Percentiles rank a stretch among this genome's conserved stretches.
Conservation (phyloP, 2,113 vertebrate species). For the Pelmatolapia mariae region DNA sequence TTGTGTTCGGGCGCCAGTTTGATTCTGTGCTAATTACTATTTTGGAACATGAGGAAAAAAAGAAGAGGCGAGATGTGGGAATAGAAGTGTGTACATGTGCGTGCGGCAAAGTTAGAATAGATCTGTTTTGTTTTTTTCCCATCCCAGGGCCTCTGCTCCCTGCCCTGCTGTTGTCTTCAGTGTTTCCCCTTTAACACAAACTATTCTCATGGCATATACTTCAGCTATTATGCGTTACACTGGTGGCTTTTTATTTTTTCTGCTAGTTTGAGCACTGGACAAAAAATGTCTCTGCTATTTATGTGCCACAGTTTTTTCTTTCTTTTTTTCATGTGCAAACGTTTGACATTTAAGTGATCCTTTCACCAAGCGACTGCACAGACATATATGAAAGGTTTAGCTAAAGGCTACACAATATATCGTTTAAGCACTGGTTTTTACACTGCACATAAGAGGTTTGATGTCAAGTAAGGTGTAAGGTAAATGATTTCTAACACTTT, state of each 20-base stretch:
- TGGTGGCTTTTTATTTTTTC: neutral
- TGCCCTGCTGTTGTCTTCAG: neutral
- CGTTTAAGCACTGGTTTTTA: neutral
- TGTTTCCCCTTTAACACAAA: neutral
- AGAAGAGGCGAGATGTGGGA: neutral
- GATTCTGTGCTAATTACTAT: constrained; percentile 42
- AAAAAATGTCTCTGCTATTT: neutral
- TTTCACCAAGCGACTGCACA: neutral
- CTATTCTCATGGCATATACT: neutral
- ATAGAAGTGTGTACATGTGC: neutral
- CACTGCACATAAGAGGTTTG: neutral
- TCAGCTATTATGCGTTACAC: neutral
- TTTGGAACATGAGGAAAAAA: constrained; percentile 4
- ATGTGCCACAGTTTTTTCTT: neutral
- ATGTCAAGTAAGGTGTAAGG: neutral
- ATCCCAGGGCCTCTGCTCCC: neutral
- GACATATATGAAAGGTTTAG: neutral
- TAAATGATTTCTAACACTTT: neutral
- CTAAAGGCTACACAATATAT: neutral
- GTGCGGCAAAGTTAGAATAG: neutral
- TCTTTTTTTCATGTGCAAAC: neutral
- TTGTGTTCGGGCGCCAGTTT: constrained; percentile 25
- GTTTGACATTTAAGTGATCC: neutral
- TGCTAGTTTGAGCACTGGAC: neutral
- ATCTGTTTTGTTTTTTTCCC: neutral